These are phyloP conservation scores for Nasua narica DNA, from an alignment of 2,797 vertebrate genomes.

Conservation along the genomic window DNA sequence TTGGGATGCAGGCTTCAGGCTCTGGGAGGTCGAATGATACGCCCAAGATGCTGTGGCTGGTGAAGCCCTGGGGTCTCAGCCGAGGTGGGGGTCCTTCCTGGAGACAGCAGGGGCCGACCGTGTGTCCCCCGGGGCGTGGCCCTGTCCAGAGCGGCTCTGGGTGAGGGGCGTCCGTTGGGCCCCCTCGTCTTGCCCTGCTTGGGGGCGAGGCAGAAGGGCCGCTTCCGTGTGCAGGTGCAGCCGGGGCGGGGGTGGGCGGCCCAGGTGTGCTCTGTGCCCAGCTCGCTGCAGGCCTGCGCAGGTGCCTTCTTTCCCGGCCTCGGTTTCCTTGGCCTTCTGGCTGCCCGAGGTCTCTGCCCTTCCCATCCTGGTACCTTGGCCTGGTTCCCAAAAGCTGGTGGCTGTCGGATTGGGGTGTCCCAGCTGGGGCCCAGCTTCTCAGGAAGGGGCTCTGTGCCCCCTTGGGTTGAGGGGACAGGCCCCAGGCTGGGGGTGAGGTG, in stretches of 20 bases:
- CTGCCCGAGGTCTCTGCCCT: neutral
- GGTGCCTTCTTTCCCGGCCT: no score
- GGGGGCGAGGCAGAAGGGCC: no score
- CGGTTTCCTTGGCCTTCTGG: neutral
- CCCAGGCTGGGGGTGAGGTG: neutral
- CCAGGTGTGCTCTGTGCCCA: neutral
- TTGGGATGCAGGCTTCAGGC: neutral
- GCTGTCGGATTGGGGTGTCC: neutral
- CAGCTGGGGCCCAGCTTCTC: neutral
- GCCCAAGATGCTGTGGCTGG: neutral
- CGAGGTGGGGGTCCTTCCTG: accelerated
- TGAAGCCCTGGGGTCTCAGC: accelerated
- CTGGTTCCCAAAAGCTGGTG: neutral
- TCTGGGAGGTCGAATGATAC: accelerated
- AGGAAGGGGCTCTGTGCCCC: neutral
- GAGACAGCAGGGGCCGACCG: accelerated
- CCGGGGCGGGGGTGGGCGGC: accelerated
- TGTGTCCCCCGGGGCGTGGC: accelerated
- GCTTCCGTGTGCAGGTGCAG: accelerated
- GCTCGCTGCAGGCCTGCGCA: neutral
- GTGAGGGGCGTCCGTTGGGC: neutral
- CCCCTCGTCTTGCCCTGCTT: neutral
- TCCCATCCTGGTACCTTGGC: neutral
- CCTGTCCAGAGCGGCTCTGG: neutral
- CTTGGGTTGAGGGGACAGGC: neutral